These are phyloP conservation scores for Chirona hameri DNA, from an alignment of 2,888 invertebrate species.

Conservation along the genomic window DNA sequence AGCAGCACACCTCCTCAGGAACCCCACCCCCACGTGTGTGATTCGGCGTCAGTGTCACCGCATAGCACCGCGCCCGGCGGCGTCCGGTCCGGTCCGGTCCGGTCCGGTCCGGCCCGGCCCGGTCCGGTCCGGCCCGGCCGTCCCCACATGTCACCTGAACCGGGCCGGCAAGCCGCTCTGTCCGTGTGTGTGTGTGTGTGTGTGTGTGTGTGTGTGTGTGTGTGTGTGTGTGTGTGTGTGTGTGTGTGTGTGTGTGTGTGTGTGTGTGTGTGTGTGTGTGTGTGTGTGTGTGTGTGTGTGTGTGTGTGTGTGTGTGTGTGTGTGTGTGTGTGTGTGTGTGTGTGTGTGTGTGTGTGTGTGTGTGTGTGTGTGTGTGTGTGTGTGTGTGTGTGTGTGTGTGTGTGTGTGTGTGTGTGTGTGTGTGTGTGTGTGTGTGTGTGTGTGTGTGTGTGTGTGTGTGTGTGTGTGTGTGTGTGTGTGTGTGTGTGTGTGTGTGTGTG, in stretches of 20 bases:
- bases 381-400: not conserved
- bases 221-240: not conserved
- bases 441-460: not conserved
- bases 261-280: not conserved
- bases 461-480: not conserved
- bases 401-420: not conserved
- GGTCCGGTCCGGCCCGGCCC: no score
- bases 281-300: not conserved
- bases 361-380: not conserved
- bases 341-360: not conserved
- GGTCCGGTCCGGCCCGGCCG: no score
- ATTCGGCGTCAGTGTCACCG: no score
- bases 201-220: not conserved
- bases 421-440: not conserved
- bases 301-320: not conserved
- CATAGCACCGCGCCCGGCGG: no score
- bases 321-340: not conserved
- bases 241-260: not conserved
- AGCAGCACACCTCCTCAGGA: no score
- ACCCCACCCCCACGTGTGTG: no score
- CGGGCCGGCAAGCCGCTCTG: no score
- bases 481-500: not conserved
- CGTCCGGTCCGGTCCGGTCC: no score
- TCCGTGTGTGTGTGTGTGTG: not conserved
- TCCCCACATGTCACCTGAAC: no score